Conservation (phyloP, 2,797 vertebrate species). For the Schizopygopsis pylzovi region DNA sequence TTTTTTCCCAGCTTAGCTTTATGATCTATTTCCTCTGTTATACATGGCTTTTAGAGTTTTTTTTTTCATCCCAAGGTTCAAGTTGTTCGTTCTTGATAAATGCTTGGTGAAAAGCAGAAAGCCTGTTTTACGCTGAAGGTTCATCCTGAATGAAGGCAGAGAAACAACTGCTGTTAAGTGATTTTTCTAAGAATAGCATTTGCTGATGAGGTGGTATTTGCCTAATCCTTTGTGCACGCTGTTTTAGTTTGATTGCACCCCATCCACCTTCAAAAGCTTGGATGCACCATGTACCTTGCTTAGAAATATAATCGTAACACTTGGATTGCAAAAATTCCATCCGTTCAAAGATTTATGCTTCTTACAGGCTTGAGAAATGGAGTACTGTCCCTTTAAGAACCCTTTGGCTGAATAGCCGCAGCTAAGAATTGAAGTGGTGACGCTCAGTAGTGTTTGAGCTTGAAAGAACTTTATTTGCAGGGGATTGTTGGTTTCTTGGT, state of each 20-base stretch:
- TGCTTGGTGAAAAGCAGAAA: constrained; percentile 16
- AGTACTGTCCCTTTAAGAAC: constrained; percentile 33
- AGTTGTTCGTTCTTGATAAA: background rate
- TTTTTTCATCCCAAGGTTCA: background rate
- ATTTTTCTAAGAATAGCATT: constrained; percentile 57
- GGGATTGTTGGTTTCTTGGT: constrained; percentile 56
- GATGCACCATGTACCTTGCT: background rate
- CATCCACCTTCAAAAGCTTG: background rate
- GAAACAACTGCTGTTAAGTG: constrained; percentile 53
- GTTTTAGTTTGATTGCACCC: constrained; percentile 29
- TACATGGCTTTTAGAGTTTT: background rate
- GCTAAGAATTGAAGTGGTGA: constrained; percentile 50
- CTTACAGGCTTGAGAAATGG: background rate
- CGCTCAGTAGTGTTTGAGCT: constrained; percentile 43
- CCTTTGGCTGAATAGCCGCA: constrained; percentile 9
- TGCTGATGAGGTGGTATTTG: constrained; percentile 57
- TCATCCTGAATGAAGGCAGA: constrained; percentile 36
- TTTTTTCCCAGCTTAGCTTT: background rate
- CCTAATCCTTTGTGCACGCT: constrained; percentile 53
- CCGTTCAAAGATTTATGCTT: background rate
- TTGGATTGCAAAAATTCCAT: background rate
- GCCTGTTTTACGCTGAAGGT: constrained; percentile 14
- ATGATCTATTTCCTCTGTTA: background rate
- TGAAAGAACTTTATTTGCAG: constrained; percentile 50
- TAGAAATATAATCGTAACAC: background rate